These are phyloP conservation scores for Macquaria ambigua DNA, from an alignment of 2,113 vertebrate species.

Conservation along the genomic window DNA sequence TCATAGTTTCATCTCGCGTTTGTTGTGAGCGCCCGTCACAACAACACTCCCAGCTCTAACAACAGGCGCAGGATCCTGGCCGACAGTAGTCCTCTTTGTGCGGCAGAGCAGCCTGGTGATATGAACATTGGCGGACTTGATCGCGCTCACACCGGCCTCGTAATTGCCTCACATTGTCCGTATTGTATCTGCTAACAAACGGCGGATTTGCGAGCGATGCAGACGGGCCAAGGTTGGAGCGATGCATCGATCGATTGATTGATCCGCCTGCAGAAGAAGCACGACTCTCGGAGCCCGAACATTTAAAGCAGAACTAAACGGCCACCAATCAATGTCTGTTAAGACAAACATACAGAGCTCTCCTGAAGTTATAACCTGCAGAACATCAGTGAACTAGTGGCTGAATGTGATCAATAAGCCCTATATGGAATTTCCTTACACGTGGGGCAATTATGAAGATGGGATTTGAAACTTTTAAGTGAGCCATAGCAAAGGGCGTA, in stretches of 20 bases:
- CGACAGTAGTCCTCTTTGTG: slow-evolving; percentile 11
- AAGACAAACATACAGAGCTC: not conserved
- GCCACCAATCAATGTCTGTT: slow-evolving; percentile 27
- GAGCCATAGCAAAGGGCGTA: not conserved
- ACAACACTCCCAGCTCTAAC: slow-evolving; percentile 44
- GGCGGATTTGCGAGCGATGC: not conserved
- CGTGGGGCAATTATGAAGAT: not conserved
- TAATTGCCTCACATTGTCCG: slow-evolving; percentile 50
- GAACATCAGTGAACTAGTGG: not conserved
- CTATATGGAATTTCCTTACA: not conserved
- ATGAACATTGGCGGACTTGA: slow-evolving; percentile 50
- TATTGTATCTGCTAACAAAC: slow-evolving; percentile 44
- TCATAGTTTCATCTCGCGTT: slow-evolving; percentile 12
- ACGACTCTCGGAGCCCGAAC: slow-evolving; percentile 11
- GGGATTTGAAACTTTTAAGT: not conserved
- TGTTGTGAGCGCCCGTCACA: slow-evolving; percentile 23
- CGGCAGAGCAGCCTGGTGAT: slow-evolving; percentile 17
- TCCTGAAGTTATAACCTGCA: not conserved
- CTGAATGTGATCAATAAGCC: not conserved
- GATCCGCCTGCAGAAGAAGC: slow-evolving; percentile 25
- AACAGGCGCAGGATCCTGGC: not conserved
- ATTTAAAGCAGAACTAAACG: slow-evolving; percentile 20
- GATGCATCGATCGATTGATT: slow-evolving; percentile 26
- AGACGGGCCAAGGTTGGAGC: slow-evolving; percentile 9
- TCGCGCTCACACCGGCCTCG: not conserved